phyloP scores from a whole-genome alignment of 2,113 vertebrate genomes.

The Willisornis vidua region DNA sequence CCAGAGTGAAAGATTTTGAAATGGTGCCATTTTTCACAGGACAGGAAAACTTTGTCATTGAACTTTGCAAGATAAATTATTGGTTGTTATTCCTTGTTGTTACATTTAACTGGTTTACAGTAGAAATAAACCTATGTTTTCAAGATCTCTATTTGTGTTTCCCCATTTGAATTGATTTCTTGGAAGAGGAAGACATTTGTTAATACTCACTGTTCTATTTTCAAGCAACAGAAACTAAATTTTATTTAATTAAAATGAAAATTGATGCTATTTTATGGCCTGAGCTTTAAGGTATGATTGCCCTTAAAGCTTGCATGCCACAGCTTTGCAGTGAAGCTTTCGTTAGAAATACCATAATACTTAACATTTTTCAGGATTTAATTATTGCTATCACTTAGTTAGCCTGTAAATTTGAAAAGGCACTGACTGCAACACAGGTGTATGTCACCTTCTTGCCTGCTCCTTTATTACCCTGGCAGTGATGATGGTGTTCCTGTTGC shows the following conservation, averaged over 20 bases:
- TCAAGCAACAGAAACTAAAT: background rate
- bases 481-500: background rate
- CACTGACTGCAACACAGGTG: background rate
- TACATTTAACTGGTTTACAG: background rate
- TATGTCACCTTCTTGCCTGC: background rate
- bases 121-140: background rate
- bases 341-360: background rate
- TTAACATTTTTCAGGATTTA: background rate
- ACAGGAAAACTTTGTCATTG: slow-evolving; percentile 31
- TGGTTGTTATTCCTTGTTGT: background rate
- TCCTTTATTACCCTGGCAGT: background rate
- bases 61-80: background rate
- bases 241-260: background rate
- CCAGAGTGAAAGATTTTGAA: slow-evolving; percentile 30
- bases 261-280: background rate
- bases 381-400: background rate
- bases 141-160: background rate
- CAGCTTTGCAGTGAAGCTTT: background rate
- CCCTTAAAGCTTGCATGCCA: background rate
- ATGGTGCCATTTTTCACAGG: slow-evolving; percentile 38
- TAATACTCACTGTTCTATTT: background rate
- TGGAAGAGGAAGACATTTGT: background rate
- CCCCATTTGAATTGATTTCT: background rate
- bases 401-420: background rate
- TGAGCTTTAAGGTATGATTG: background rate